These are phyloP conservation scores for Chionomys nivalis DNA, from an alignment of 2,113 vertebrate genomes.

Conservation along the genomic window DNA sequence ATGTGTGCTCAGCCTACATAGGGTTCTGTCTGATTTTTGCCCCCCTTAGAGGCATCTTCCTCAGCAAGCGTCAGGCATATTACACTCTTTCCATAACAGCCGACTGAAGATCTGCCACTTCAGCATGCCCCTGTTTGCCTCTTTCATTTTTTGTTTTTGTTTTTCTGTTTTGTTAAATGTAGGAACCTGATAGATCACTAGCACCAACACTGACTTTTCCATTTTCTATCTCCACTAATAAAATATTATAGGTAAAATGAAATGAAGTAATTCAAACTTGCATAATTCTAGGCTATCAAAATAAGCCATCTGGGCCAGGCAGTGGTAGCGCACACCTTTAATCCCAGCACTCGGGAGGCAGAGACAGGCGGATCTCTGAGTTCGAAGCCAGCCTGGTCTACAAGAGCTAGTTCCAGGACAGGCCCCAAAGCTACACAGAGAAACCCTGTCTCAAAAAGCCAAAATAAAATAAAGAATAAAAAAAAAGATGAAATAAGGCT, in stretches of 20 bases:
- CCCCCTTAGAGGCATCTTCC: not conserved
- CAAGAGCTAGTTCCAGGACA: too few species aligned
- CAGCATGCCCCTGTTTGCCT: not conserved
- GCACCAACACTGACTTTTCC: not conserved
- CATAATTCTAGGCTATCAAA: not conserved
- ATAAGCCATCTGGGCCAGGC: not conserved
- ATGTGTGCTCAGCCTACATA: not conserved
- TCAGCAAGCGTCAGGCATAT: fast-evolving
- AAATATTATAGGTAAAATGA: not conserved
- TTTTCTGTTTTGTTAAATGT: not conserved
- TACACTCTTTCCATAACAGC: not conserved
- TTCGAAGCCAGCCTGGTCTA: too few species aligned
- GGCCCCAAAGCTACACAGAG: too few species aligned
- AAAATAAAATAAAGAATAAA: not conserved
- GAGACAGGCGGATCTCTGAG: too few species aligned
- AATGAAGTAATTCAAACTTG: not conserved
- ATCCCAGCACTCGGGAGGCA: too few species aligned
- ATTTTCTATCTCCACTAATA: not conserved
- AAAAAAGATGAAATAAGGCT: not conserved
- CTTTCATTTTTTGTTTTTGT: not conserved
- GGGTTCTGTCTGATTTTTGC: not conserved
- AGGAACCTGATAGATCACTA: not conserved
- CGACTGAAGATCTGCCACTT: not conserved
- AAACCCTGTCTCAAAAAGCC: too few species aligned
- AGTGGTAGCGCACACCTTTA: too few species aligned